Conservation (phyloP, 2,113 vertebrate species). For the Catharus bicknelli region DNA sequence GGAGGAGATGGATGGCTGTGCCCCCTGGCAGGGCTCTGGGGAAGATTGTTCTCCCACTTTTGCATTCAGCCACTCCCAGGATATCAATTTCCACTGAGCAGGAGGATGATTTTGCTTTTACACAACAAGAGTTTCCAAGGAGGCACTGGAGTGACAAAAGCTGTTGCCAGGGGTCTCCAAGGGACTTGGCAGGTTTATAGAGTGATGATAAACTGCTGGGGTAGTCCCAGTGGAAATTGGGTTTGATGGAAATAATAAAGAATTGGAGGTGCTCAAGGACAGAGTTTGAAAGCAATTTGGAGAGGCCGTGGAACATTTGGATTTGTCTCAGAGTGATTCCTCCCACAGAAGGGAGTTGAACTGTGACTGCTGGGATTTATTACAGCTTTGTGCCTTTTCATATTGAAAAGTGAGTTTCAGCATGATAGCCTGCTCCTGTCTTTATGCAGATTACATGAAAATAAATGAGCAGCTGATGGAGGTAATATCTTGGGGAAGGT, state of each 20-base stretch:
- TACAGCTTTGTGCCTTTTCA: not conserved
- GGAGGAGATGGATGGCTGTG: not conserved
- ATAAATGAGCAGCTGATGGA: not conserved
- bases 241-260: not conserved
- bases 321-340: not conserved
- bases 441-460: not conserved
- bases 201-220: not conserved
- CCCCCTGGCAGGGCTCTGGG: not conserved
- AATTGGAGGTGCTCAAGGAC: slow-evolving; percentile 24
- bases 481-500: not conserved
- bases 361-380: not conserved
- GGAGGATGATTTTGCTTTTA: not conserved
- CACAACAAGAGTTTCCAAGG: not conserved
- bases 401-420: not conserved
- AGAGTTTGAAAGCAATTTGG: not conserved
- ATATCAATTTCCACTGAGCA: not conserved
- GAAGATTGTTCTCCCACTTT: not conserved
- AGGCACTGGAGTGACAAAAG: not conserved
- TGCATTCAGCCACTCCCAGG: not conserved
- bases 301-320: not conserved
- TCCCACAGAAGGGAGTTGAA: not conserved
- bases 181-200: slow-evolving; percentile 35
- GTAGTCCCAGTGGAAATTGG: not conserved
- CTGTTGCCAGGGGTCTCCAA: slow-evolving; percentile 3
- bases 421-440: not conserved